Evolutionary conservation across 2,113 vertebrate species (phyloP).

Genomic region (Nycticebus coucang): DNA sequence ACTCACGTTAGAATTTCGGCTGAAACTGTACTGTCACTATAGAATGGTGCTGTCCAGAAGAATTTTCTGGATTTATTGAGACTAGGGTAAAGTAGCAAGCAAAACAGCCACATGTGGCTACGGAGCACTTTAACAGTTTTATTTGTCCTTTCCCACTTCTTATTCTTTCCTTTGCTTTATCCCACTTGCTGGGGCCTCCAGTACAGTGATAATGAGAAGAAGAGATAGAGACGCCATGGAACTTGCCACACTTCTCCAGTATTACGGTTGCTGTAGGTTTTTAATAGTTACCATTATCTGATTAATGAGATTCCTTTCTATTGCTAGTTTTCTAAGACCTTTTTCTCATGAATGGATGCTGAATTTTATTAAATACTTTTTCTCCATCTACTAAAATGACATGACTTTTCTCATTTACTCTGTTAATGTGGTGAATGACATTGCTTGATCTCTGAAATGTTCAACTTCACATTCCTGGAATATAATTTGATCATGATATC

Average conservation of each 20-base stretch:
- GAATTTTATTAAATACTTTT: conserved; percentile 14
- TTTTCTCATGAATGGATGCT: neutral
- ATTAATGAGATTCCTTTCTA: neutral
- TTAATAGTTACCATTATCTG: neutral
- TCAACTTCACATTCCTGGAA: neutral
- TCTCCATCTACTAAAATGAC: neutral
- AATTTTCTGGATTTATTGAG: neutral
- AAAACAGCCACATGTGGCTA: neutral
- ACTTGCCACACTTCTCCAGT: neutral
- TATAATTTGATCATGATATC: neutral
- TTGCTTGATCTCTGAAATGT: neutral
- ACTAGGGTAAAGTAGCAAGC: neutral
- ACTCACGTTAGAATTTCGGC: neutral
- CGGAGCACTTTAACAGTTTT: neutral
- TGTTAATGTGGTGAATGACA: neutral
- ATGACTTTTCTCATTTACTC: neutral
- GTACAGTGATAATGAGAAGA: neutral
- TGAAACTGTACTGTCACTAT: neutral
- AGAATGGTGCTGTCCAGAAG: neutral
- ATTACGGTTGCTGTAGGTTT: neutral
- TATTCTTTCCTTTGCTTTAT: neutral
- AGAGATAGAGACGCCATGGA: neutral
- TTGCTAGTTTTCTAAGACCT: neutral
- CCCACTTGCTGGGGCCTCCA: neutral
- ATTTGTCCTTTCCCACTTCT: neutral